Evolutionary conservation across 2,113 vertebrate genomes (phyloP).

Genomic region (Megaceryle maxima): DNA sequence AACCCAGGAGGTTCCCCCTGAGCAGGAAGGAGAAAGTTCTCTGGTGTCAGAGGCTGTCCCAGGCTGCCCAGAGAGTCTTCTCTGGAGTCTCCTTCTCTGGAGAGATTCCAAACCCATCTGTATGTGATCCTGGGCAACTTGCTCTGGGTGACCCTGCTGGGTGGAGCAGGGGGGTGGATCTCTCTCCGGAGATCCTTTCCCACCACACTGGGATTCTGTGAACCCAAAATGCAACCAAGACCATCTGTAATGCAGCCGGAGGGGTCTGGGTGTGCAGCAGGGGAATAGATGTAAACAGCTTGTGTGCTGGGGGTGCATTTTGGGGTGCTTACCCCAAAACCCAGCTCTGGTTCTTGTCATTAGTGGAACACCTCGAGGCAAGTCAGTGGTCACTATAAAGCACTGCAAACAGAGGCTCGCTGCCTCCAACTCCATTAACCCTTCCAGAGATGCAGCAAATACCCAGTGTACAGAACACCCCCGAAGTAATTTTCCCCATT

Average conservation of each 20-base stretch:
- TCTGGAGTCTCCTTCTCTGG: background rate
- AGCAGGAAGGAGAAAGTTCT: background rate
- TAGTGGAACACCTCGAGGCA: background rate
- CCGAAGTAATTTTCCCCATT: rapidly evolving
- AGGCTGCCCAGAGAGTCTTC: background rate
- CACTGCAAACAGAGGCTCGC: rapidly evolving
- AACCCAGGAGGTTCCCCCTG: background rate
- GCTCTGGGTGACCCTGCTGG: background rate
- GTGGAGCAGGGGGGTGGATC: background rate
- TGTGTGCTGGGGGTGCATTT: background rate
- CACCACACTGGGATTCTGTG: background rate
- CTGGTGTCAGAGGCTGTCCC: background rate
- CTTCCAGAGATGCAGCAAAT: background rate
- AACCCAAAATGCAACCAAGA: background rate
- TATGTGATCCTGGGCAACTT: background rate
- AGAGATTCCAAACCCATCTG: background rate
- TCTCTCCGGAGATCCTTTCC: background rate
- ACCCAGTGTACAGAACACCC: rapidly evolving
- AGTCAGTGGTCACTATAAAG: rapidly evolving
- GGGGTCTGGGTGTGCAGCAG: background rate
- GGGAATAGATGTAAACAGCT: too few species aligned
- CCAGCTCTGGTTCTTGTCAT: background rate
- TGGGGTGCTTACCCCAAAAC: background rate
- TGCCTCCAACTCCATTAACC: background rate
- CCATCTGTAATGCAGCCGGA: rapidly evolving